Evolutionary conservation across 2,888 invertebrate species (phyloP).

Genomic region (Plutella xylostella): DNA sequence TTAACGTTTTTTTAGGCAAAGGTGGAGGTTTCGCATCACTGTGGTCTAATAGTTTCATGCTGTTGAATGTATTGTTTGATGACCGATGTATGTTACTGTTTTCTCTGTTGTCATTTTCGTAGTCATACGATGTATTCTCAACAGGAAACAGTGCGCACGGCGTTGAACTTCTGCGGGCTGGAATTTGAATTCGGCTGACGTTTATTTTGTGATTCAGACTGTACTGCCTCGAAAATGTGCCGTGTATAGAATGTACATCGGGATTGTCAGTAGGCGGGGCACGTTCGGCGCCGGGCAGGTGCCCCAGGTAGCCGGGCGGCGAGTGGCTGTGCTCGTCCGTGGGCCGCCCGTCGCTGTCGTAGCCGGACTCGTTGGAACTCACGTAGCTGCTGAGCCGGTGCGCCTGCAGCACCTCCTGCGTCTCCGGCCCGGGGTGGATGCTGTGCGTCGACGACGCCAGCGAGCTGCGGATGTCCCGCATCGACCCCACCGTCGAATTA

Average conservation of each 20-base stretch:
- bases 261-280: conserved; percentile 31
- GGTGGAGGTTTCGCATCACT: conserved; percentile 56
- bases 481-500: conserved; percentile 44
- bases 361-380: conserved; percentile 86
- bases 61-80: conserved; percentile 22
- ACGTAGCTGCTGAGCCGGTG: conserved; percentile 79
- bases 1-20: conserved; percentile 55
- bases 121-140: conserved; percentile 45
- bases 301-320: conserved; percentile 64
- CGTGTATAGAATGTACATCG: conserved; percentile 32
- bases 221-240: conserved; percentile 51
- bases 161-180: conserved; percentile 55
- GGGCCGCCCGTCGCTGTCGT: conserved; percentile 81
- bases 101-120: conserved; percentile 38
- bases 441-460: conserved; percentile 57
- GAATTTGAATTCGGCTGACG: conserved; percentile 49
- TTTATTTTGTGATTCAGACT: conserved; percentile 60
- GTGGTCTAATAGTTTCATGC: conserved; percentile 33
- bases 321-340: conserved; percentile 67
- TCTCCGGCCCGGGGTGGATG: conserved; percentile 67
- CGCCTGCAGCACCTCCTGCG: conserved; percentile 68
- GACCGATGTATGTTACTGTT: conserved; percentile 22
- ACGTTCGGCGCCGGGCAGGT: conserved; percentile 39
- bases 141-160: conserved; percentile 58
- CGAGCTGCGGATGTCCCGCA: conserved; percentile 51